Evolutionary conservation across 1,140 invertebrate species (phyloP), one percentile per base, ranked within the genome.

Genomic region (Rhagoletis pomonella): DNA sequence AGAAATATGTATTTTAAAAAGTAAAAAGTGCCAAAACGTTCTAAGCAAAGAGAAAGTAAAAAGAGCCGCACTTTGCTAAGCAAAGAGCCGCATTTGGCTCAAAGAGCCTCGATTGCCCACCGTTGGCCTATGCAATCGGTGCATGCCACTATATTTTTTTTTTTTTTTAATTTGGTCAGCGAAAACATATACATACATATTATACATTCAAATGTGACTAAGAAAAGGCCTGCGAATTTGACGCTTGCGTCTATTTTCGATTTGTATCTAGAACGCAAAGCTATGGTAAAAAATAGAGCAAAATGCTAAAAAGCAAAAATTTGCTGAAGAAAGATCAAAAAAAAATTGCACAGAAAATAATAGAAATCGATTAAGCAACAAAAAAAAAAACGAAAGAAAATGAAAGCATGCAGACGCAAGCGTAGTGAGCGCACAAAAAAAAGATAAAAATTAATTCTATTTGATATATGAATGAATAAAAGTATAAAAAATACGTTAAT

Each of bases 391-490:
- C 60, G 86, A 87, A 87, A 7, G n/a, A 17, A 85, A 65, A 29
- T 85, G 59, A 88, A 88, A 88, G 64, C 85, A 17, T 77, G 10
- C 2, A 64, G 4, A 64, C 29, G 29, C 29, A 29, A 29, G 10
- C 5, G 5, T 5, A 59, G 0, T 60, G 55, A 73, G 77, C 60
- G n/a, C 62, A 39, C 44, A 39, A 42, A 89, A 87, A 85, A 67
- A 89, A 88, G 88, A 88, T n/a, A 60, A 19, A 87, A 86, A 87
- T 87, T 88, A 89, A 91, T 90, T 89, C 88, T 85, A 62, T 58
- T 87, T 90, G 90, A 90, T 90, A 89, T 88, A 90, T 91, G 90
- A 86, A 87, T 87, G 86, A 87, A 88, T 90, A 89, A 88, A 89
- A 87, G 6, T 9, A 88, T 87, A 73, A 89, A 89, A 88, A 42